Evolutionary conservation across 2,113 vertebrate genomes (phyloP), one percentile per base, ranked within the genome.

Genomic region (Malaclemys terrapin): DNA sequence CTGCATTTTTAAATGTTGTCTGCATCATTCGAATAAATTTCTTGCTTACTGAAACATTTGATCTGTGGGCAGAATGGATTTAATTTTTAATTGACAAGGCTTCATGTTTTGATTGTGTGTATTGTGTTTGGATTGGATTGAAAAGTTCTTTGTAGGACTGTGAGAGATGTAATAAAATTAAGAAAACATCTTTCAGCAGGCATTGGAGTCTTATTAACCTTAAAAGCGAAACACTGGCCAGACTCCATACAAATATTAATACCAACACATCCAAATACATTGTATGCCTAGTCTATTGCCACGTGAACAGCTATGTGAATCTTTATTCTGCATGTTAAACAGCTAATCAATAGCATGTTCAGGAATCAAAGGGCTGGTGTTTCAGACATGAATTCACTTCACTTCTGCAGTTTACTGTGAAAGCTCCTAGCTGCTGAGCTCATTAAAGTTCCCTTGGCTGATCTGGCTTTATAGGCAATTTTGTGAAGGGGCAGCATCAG

Each of bases 401-500:
- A 83, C 88, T 1, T 27, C 88, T 6, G 90, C 38, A 1, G 93
- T 96, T 96, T 95, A 80, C 90, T 89, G 57, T 78, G 94, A 96
- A 83, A 96, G 95, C 89, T 84, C 90, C 89, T 38, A 62, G 94
- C 91, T 96, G 93, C 94, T 27, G 72, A 87, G 96, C 97, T 97
- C 97, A 97, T 98, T 98, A 98, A 92, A 76, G 85, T 96, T 91
- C 97, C 96, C 69, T 90, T 95, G 8, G 82, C 92, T 91, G 92
- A 96, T 95, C 97, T 56, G 82, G 93, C 92, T 97, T 98, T 95
- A 87, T 83, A 90, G 94, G 96, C 98, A 98, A 98, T 98, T 98
- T 98, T 94, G 82, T 96, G 97, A 98, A 97, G 97, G 97, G 95
- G 96, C 97, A 96, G 97, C 97, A 96, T 98, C 95, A 91, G 98